Conservation (phyloP, 2,888 invertebrate genomes). For the Acronicta aceris region DNA sequence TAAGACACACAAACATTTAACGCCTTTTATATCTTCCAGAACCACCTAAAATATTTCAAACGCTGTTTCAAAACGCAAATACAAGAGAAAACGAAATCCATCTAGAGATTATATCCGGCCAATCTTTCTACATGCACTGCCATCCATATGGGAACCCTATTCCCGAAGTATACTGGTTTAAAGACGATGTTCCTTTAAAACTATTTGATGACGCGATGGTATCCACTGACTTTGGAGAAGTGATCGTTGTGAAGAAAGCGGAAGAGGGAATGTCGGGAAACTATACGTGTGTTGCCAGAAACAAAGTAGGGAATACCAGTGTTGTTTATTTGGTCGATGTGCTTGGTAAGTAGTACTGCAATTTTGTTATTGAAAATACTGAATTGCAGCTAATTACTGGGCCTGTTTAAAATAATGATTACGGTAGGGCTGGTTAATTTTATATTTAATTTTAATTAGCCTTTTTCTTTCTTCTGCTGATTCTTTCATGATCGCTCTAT, state of each 20-base stretch:
- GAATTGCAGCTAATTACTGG: too few species aligned
- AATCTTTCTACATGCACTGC: slow-evolving; percentile 85
- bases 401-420: too few species aligned
- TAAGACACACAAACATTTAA: too few species aligned
- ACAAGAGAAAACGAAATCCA: slow-evolving; percentile 58
- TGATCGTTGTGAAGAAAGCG: slow-evolving; percentile 72
- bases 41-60: slow-evolving; percentile 80
- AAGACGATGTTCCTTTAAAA: slow-evolving; percentile 81
- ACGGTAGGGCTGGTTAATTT: too few species aligned
- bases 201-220: slow-evolving; percentile 83
- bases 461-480: too few species aligned
- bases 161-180: slow-evolving; percentile 90
- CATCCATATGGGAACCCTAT: slow-evolving; percentile 89
- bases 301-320: slow-evolving; percentile 85
- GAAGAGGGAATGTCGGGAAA: slow-evolving; percentile 80
- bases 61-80: slow-evolving; percentile 65
- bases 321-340: slow-evolving; percentile 82
- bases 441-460: too few species aligned
- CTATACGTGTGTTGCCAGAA: slow-evolving; percentile 90
- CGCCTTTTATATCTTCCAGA: slow-evolving; percentile 70
- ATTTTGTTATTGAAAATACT: neutral
- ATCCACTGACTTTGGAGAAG: slow-evolving; percentile 77
- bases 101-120: slow-evolving; percentile 79
- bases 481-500: too few species aligned
- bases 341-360: slow-evolving; percentile 73